A percentile compares a stretch with the other conserved stretches of the same genome.
Evolutionary conservation across 2,113 vertebrate species (phyloP).

Genomic region (Trochalopteron elliotii): DNA sequence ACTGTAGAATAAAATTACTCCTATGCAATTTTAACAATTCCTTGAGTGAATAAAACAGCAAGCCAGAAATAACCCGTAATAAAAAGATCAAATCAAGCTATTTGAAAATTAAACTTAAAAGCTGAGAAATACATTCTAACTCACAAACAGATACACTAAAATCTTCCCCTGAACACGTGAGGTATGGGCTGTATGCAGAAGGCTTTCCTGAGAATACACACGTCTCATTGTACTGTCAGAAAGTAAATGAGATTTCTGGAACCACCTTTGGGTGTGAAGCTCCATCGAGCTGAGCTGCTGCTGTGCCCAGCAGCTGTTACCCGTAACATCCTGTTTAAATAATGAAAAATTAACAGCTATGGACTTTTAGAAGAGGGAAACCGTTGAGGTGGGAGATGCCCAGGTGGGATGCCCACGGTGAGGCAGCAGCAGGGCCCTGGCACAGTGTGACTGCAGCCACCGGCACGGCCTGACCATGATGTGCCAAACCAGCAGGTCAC

Average conservation of each 20-base stretch:
- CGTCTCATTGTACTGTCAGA: background rate
- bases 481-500: background rate
- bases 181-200: slow-evolving; percentile 59
- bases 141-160: slow-evolving; percentile 42
- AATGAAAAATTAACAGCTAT: slow-evolving; percentile 6
- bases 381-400: background rate
- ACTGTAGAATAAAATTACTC: slow-evolving; percentile 26
- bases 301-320: slow-evolving; percentile 65
- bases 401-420: background rate
- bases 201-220: slow-evolving; percentile 66
- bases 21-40: slow-evolving; percentile 27
- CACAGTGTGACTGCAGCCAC: accelerated
- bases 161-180: slow-evolving; percentile 50
- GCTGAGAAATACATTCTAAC: slow-evolving; percentile 63
- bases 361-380: background rate
- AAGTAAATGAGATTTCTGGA: background rate
- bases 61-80: slow-evolving; percentile 65
- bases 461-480: accelerated
- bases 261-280: slow-evolving; percentile 18
- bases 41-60: slow-evolving; percentile 28
- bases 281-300: slow-evolving; percentile 9
- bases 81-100: slow-evolving; percentile 60
- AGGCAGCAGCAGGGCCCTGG: background rate
- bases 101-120: slow-evolving; percentile 66
- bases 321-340: slow-evolving; percentile 68